A percentile compares a stretch with the other conserved stretches of the same genome.
These are phyloP conservation scores for Nannobrachium achirus DNA, from an alignment of 2,113 vertebrate genomes.

Conservation along the genomic window DNA sequence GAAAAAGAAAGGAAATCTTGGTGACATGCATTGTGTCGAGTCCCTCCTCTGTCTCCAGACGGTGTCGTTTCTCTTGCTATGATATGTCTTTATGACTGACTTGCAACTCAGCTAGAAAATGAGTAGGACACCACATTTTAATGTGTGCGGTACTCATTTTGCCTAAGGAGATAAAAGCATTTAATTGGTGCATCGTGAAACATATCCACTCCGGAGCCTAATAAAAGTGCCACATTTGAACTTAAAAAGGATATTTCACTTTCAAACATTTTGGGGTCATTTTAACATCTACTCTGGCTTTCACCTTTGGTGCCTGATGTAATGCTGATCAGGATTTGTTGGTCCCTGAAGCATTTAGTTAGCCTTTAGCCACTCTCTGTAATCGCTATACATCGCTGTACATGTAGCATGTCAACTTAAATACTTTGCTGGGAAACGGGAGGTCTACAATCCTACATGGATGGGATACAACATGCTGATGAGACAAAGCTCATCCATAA, in stretches of 20 bases:
- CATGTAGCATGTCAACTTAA: not conserved
- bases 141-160: constrained; percentile 30
- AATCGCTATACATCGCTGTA: not conserved
- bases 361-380: not conserved
- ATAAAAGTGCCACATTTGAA: constrained; percentile 20
- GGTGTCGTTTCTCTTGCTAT: constrained; percentile 3
- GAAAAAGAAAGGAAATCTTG: constrained; percentile 20
- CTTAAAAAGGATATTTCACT: not conserved
- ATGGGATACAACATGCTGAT: constrained; percentile 7
- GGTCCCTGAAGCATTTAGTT: not conserved
- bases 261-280: too few relatives aligned
- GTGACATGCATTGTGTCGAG: constrained; percentile 26
- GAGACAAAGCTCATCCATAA: constrained; percentile 56
- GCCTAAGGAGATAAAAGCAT: constrained; percentile 21
- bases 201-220: constrained; percentile 1
- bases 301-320: too few relatives aligned
- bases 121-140: constrained; percentile 15
- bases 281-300: too few relatives aligned
- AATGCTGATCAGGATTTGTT: not conserved
- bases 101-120: constrained; percentile 16
- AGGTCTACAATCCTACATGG: not conserved
- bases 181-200: not conserved
- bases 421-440: not conserved
- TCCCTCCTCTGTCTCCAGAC: constrained; percentile 5
- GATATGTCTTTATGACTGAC: constrained; percentile 17